Base-by-base conservation (phyloP, 2,888 invertebrate species). In the Cantharis flavilabris region DNA sequence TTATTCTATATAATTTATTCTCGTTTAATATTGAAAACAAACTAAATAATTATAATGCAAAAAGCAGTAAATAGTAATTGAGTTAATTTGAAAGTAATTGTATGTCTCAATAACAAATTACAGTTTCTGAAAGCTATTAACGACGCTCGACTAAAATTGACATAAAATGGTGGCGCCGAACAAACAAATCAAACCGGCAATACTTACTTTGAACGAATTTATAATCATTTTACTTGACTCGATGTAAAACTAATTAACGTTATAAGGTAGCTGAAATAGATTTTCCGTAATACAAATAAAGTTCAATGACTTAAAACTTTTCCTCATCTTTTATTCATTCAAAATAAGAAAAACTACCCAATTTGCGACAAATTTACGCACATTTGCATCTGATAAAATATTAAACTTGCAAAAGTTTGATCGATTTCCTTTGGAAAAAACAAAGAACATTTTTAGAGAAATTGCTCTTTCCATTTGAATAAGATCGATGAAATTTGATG, bases 141-240 rank as follows among this genome's bases (percentile, higher is more conserved):
- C 26, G 20, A 67, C 65, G 26, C 65, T 67, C 26, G n/a, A 18
- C 65, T 67, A 67, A 67, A 67, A 67, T 67, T 23, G 18, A 23
- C 23, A 67, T 67, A 26, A 65, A 75, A 23, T 33, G 23, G 65
- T 67, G 75, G 70, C 75, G 75, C 75, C 75, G 70, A 75, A 71
- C 70, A 64, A 73, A 75, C 70, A 75, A 75, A 75, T 75, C 70
- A 62, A 49, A 49, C 49, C 49, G 49, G 49, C 49, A 49, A n/a
- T 49, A 49, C 49, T 7, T 49, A 49, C 49, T 49, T 49, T n/a
- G 49, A 49, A 49, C 49, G 49, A 49, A 49, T 49, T 49, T 49
- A 49, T 49, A 49, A 49, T 49, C 49, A 49, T n/a, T 49, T 49
- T 49, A 49, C 49, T 49, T n/a, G 49, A 49, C 49, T 49, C 49